These are phyloP conservation scores for Andricus grossulariae DNA, from an alignment of 1,140 invertebrate genomes.

Conservation along the genomic window DNA sequence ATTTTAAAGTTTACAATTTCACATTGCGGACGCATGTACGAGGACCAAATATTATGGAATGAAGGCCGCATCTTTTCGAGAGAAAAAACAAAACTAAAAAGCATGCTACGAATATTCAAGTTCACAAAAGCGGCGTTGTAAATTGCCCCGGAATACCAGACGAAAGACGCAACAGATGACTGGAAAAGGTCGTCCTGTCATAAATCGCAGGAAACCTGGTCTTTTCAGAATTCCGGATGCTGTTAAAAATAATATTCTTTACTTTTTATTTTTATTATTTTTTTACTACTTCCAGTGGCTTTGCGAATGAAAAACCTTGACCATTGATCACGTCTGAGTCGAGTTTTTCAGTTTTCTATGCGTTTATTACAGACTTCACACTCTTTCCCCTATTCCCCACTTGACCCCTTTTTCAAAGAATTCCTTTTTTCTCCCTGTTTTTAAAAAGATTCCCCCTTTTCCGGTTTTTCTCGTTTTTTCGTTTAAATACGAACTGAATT, in stretches of 20 bases:
- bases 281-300: neutral
- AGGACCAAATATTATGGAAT: constrained; percentile 39
- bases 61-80: constrained; percentile 17
- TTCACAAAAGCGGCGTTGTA: constrained; percentile 30
- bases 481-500: too few species aligned
- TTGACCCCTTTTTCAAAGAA: too few species aligned
- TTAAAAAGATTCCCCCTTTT: too few species aligned
- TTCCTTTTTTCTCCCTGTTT: too few species aligned
- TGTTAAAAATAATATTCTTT: neutral
- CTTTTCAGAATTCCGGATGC: neutral
- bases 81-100: constrained; percentile 34
- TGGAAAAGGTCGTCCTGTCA: constrained; percentile 16
- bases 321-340: neutral
- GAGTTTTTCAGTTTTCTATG: constrained; percentile 35
- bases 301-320: constrained; percentile 11
- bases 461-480: too few species aligned
- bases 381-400: too few species aligned
- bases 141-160: constrained; percentile 33
- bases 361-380: constrained; percentile 49
- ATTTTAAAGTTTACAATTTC: constrained; percentile 30
- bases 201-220: constrained; percentile 26
- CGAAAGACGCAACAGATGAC: constrained; percentile 40
- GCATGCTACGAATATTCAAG: neutral
- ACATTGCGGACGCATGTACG: neutral
- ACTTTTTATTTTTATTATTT: constrained; percentile 16